Percentiles rank a stretch among this genome's conserved stretches.
These are phyloP conservation scores for Opisthocomus hoazin DNA, from an alignment of 2,113 vertebrate genomes.

Conservation along the genomic window DNA sequence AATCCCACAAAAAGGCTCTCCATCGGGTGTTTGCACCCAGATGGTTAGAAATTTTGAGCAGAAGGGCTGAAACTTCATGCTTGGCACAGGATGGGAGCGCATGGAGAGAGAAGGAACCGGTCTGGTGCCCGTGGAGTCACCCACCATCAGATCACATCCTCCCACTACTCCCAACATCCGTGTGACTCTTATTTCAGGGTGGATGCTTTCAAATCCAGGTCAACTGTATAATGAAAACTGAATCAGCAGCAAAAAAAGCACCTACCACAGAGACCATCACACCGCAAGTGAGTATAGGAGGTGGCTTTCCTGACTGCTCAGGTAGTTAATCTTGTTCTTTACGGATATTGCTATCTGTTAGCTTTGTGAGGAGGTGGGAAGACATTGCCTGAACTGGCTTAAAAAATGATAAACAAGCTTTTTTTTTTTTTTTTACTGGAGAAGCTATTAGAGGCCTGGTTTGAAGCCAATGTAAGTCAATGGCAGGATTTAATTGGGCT, in stretches of 20 bases:
- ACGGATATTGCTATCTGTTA: background rate
- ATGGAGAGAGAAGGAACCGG: background rate
- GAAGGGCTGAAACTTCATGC: background rate
- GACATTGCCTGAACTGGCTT: background rate
- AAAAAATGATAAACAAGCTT: background rate
- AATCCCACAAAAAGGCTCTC: background rate
- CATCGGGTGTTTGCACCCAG: background rate
- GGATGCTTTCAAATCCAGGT: background rate
- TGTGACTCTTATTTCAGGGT: background rate
- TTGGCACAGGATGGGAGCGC: background rate
- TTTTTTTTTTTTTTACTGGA: background rate
- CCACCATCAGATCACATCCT: accelerated
- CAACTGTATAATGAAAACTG: background rate
- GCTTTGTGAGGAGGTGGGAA: background rate
- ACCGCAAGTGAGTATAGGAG: background rate
- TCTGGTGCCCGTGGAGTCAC: background rate
- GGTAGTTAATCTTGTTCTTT: background rate
- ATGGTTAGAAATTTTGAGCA: background rate
- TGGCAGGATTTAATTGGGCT: background rate
- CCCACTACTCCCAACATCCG: background rate
- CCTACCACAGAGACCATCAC: background rate
- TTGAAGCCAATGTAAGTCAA: background rate
- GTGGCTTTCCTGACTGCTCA: background rate
- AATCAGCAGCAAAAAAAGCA: background rate
- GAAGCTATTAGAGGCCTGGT: background rate